Evolutionary conservation across 2,797 vertebrate species (phyloP).

Genomic region (Nyctibius grandis): DNA sequence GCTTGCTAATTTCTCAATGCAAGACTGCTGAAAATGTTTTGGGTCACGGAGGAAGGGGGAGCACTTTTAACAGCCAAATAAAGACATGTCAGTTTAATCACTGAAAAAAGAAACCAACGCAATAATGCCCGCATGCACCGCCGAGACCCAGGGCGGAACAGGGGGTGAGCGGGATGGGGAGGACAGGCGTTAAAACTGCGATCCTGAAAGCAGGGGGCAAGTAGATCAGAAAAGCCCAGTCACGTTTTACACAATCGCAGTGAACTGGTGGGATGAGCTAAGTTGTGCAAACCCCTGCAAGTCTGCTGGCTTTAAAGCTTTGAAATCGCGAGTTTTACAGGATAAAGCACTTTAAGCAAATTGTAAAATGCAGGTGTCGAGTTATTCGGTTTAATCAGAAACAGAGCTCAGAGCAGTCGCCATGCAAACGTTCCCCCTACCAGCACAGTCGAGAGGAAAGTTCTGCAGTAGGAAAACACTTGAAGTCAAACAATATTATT

Average conservation of each 20-base stretch:
- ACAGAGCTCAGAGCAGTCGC: slow-evolving; percentile 13
- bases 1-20: slow-evolving; percentile 72
- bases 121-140: neutral
- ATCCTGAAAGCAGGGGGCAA: neutral
- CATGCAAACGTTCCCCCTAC: neutral
- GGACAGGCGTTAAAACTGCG: neutral
- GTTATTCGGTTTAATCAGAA: slow-evolving; percentile 60
- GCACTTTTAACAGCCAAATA: slow-evolving; percentile 61
- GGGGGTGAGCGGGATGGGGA: neutral
- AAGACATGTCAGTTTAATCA: slow-evolving; percentile 53
- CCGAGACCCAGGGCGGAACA: neutral
- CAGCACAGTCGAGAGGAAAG: neutral
- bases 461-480: slow-evolving; percentile 11
- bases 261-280: neutral
- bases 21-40: slow-evolving; percentile 70
- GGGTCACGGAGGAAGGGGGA: slow-evolving; percentile 45
- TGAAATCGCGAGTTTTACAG: slow-evolving; percentile 46
- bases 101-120: neutral
- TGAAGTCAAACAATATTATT: neutral
- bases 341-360: slow-evolving; percentile 56
- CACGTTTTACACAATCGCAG: neutral
- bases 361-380: slow-evolving; percentile 60
- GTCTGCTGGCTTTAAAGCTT: slow-evolving; percentile 38
- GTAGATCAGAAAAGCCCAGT: neutral
- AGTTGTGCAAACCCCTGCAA: slow-evolving; percentile 36